Percentiles rank a stretch among this genome's conserved stretches.
Conservation (phyloP, 53 echinoderm and acorn worm species). For the Zoroaster sp. region DNA sequence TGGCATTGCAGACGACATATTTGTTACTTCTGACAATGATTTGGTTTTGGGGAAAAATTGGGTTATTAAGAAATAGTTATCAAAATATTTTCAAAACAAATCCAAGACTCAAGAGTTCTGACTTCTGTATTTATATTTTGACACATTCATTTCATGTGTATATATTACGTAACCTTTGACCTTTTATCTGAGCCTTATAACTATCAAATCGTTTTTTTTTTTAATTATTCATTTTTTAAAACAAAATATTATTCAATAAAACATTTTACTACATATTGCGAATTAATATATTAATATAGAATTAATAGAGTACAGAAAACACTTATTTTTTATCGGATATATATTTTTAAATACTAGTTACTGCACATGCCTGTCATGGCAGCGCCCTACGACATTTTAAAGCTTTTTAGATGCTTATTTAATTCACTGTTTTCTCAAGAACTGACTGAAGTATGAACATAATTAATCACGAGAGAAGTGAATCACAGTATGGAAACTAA, state of each 20-base stretch:
- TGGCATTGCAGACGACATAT: conserved; percentile 62
- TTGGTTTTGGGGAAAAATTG: background rate
- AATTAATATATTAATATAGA: too few relatives aligned
- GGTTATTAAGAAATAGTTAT: too few relatives aligned
- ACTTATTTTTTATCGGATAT: too few relatives aligned
- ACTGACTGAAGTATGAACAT: background rate
- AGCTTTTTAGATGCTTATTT: background rate
- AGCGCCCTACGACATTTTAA: background rate
- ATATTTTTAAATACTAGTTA: too few relatives aligned
- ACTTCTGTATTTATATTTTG: too few relatives aligned
- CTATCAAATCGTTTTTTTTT: background rate
- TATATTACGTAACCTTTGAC: background rate
- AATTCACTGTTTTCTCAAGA: background rate
- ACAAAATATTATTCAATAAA: background rate
- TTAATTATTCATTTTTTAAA: background rate
- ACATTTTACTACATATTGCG: too few relatives aligned
- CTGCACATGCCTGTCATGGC: conserved; percentile 45
- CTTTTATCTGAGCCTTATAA: too few relatives aligned
- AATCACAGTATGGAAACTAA: background rate
- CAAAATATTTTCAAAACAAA: background rate
- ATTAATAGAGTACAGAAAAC: too few relatives aligned
- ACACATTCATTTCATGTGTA: background rate
- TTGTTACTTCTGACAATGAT: background rate
- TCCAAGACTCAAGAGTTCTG: too few relatives aligned
- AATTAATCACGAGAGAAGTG: background rate